Conservation (phyloP, 2,113 vertebrate genomes). For the Vulpes lagopus region DNA sequence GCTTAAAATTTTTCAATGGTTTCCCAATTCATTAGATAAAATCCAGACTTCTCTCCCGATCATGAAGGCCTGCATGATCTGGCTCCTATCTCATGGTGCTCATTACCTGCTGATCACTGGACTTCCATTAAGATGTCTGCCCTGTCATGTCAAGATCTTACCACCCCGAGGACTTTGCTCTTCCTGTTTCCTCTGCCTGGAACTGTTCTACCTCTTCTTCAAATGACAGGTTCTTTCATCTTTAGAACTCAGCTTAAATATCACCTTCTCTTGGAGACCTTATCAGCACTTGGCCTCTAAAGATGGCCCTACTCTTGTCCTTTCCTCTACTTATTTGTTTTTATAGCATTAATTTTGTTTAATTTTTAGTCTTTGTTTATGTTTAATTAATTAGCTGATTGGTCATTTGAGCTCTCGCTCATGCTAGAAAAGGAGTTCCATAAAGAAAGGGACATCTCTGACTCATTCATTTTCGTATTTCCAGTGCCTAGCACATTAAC, state of each 20-base stretch:
- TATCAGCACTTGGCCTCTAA: background rate
- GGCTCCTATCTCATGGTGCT: background rate
- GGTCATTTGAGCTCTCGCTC: background rate
- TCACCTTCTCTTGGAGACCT: background rate
- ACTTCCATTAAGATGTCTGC: background rate
- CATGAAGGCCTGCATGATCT: background rate
- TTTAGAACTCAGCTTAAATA: background rate
- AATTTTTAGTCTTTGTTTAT: background rate
- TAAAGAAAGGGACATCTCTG: background rate
- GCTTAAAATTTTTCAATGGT: background rate
- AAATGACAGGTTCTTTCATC: background rate
- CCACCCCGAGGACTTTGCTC: background rate
- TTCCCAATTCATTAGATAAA: background rate
- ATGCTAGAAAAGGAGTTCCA: background rate
- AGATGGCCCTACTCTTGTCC: background rate
- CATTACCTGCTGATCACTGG: background rate
- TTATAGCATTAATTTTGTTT: background rate
- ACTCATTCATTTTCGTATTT: background rate
- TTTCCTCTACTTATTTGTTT: background rate
- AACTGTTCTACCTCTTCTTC: background rate
- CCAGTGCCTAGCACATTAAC: background rate
- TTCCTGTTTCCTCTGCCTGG: background rate
- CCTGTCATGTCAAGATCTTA: background rate
- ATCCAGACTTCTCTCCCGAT: background rate
- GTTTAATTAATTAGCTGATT: constrained; percentile 5